Evolutionary conservation across 1,140 invertebrate genomes (phyloP).

Genomic region (Zaprionus taronus): DNA sequence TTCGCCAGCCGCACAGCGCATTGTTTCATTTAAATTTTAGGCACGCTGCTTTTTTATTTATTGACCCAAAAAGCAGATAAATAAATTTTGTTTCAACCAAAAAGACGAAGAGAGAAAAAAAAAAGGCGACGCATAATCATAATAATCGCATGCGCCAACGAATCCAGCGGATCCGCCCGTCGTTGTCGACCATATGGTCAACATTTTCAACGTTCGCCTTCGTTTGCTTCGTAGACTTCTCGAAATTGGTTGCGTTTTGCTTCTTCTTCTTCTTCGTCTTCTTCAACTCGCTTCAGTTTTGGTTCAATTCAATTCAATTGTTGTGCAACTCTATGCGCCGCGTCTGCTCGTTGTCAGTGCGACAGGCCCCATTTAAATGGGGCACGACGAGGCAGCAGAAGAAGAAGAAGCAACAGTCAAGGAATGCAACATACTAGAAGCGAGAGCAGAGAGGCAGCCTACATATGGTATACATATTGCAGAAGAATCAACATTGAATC

Average conservation of each 20-base stretch:
- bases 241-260: conserved; percentile 41
- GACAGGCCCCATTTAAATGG: conserved; percentile 30
- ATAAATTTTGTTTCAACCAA: conserved; percentile 69
- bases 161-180: conserved; percentile 26
- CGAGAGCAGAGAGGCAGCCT: neutral
- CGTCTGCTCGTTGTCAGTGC: conserved; percentile 17
- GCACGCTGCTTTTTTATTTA: conserved; percentile 77
- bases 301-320: conserved; percentile 17
- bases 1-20: conserved; percentile 34
- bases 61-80: conserved; percentile 81
- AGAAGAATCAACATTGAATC: neutral
- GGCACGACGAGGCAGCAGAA: conserved; percentile 9
- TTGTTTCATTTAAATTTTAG: conserved; percentile 78
- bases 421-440: neutral
- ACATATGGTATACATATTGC: neutral
- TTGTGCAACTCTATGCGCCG: conserved; percentile 35
- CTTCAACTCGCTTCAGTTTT: conserved; percentile 9
- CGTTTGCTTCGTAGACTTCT: conserved; percentile 37
- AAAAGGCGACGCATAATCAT: conserved; percentile 60
- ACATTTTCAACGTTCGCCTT: conserved; percentile 31
- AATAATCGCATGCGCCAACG: conserved; percentile 74
- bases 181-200: conserved; percentile 62
- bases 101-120: conserved; percentile 30
- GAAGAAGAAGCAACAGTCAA: neutral
- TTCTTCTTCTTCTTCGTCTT: neutral